Evolutionary conservation across 2,113 vertebrate genomes (phyloP), one percentile per base, ranked within the genome.

Genomic region (Catagonus wagneri): DNA sequence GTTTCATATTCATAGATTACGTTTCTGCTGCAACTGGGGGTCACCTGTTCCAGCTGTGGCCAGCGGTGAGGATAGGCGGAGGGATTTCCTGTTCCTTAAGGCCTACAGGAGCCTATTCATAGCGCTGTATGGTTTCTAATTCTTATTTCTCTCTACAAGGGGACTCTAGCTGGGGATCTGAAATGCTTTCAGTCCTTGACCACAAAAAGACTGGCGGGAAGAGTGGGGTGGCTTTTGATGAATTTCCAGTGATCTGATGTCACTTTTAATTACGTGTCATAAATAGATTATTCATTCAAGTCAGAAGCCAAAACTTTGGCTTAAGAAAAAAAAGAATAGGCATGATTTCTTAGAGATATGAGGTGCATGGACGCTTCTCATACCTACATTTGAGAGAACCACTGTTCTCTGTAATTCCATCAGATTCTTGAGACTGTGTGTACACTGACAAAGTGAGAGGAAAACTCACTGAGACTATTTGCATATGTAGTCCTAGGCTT

Each of bases 351-450:
- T 83, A 69, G 39, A 88, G 52, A 50, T 68, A 10, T 65, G 56
- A 91, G 29, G 27, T 44, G 74, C 56, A 32, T 50, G 34, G 65
- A 44, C 44, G 50, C 17, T 56, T 71, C 16, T 86, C 11, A 32
- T 85, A 56, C 25, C 32, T 66, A 54, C 54, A 7, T 71, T 87
- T 92, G 32, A 3, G 20, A 74, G 11, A 76, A 75, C 19, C 32
- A 32, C 36, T 68, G n/a, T 91, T 80, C 16, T 95, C 20, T 75
- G 44, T 90, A 50, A 78, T 86, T 80, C 22, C 65, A 72, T 95
- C 66, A 81, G 68, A 83, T 9, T 84, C 44, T 75, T 68, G 54
- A 89, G 52, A 23, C 23, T 63, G 25, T 63, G 68, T 81, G 44
- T 92, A 25, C 20, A 50, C 34, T 36, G 36, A 75, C 34, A 74